Evolutionary conservation across 64 coral and sea anemone species (phyloP).

Genomic region (Acropora yongei): DNA sequence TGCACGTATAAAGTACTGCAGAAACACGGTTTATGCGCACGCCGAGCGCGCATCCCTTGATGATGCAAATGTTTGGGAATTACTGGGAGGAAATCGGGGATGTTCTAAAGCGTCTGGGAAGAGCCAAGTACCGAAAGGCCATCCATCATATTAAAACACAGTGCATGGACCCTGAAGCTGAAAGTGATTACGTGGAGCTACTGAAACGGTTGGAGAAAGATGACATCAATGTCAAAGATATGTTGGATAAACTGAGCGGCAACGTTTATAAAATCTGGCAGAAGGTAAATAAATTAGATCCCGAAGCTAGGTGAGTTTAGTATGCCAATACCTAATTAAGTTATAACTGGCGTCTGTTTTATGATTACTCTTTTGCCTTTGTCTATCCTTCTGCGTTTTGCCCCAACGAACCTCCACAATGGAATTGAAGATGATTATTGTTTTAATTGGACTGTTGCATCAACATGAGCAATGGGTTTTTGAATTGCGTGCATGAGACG

Average conservation of each 20-base stretch:
- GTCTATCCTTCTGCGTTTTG: too few species aligned
- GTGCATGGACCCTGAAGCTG: slow-evolving; percentile 1
- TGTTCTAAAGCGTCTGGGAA: not conserved
- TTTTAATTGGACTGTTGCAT: too few species aligned
- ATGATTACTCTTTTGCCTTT: too few species aligned
- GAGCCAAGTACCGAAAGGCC: slow-evolving; percentile 2
- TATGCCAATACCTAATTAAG: too few species aligned
- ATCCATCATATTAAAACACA: not conserved
- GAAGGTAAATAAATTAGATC: not conserved
- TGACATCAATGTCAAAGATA: not conserved
- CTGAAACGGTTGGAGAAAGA: slow-evolving; percentile 2
- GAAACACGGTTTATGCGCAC: slow-evolving; percentile 27
- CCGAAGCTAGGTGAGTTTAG: not conserved
- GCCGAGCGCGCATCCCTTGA: not conserved
- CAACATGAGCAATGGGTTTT: too few species aligned
- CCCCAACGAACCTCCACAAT: too few species aligned
- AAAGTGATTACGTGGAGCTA: slow-evolving; percentile 2
- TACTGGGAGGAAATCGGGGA: slow-evolving; percentile 20
- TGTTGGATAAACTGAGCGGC: not conserved
- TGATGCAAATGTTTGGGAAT: not conserved
- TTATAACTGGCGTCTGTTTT: too few species aligned
- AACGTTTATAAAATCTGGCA: not conserved
- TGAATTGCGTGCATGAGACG: too few species aligned
- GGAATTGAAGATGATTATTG: too few species aligned
- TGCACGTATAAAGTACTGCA: slow-evolving; percentile 25